Conservation (phyloP, 2,797 vertebrate genomes). For the Sebastes glaucus region DNA sequence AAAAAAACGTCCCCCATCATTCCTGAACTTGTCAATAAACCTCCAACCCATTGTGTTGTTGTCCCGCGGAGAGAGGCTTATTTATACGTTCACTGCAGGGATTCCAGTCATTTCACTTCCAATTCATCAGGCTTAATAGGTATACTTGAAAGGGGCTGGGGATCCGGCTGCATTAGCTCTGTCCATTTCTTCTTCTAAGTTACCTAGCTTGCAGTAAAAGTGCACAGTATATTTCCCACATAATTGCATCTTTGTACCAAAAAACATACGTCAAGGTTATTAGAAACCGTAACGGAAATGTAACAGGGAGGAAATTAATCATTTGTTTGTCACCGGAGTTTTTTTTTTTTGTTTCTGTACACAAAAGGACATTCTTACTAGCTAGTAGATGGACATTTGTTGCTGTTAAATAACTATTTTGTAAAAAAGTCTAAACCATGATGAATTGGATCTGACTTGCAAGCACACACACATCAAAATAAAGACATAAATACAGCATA, state of each 20-base stretch:
- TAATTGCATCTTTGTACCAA: conserved; percentile 50
- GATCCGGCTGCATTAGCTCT: conserved; percentile 34
- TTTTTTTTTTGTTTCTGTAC: not conserved
- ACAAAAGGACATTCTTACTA: not conserved
- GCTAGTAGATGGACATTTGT: conserved; percentile 18
- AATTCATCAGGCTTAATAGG: conserved; percentile 66
- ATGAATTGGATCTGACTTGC: conserved; percentile 6
- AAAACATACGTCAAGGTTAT: conserved; percentile 43
- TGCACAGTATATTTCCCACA: conserved; percentile 32
- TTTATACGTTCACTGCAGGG: conserved; percentile 53
- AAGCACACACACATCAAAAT: not conserved
- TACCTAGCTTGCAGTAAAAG: conserved; percentile 39
- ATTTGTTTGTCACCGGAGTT: conserved; percentile 26
- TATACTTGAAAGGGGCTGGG: conserved; percentile 45
- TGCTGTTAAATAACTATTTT: conserved; percentile 1
- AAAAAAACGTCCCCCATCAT: not conserved
- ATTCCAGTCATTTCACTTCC: conserved; percentile 61
- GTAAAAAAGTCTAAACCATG: not conserved
- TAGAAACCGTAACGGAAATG: conserved; percentile 22
- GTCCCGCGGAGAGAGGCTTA: conserved; percentile 36
- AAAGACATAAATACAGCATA: conserved; percentile 5
- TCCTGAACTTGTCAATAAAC: conserved; percentile 59
- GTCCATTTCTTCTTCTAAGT: conserved; percentile 29
- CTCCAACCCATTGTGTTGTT: conserved; percentile 30
- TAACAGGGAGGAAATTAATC: conserved; percentile 12